These are phyloP conservation scores for Anthrax anthrax DNA, from an alignment of 2,888 invertebrate species.

Conservation along the genomic window DNA sequence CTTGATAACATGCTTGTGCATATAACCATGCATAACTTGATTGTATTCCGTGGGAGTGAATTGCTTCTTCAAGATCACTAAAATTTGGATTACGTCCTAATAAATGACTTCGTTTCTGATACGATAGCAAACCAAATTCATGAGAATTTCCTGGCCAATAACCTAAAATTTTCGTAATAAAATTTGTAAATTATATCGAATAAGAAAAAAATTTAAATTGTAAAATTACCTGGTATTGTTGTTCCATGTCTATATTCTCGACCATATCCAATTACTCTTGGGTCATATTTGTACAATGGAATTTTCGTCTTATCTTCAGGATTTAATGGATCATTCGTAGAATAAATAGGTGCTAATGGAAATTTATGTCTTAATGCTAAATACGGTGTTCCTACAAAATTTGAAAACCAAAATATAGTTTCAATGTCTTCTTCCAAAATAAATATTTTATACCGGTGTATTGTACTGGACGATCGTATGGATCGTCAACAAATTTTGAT, in stretches of 20 bases:
- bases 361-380: conserved; percentile 51
- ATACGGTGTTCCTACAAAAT: conserved; percentile 39
- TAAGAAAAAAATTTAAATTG: background rate
- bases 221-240: conserved; percentile 53
- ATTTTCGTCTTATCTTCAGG: conserved; percentile 32
- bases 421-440: background rate
- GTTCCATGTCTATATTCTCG: conserved; percentile 47
- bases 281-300: conserved; percentile 44
- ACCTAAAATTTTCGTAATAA: conserved; percentile 38
- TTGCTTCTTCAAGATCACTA: conserved; percentile 47
- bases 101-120: conserved; percentile 51
- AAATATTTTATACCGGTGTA: conserved; percentile 41
- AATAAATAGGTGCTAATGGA: conserved; percentile 53
- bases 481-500: conserved; percentile 38
- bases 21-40: conserved; percentile 68
- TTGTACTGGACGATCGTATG: conserved; percentile 51
- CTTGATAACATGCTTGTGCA: conserved; percentile 66
- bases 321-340: conserved; percentile 41
- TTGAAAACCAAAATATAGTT: conserved; percentile 11
- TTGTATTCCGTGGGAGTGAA: conserved; percentile 61
- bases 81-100: conserved; percentile 33
- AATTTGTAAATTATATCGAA: background rate
- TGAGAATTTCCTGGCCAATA: conserved; percentile 70
- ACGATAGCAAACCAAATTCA: conserved; percentile 66
- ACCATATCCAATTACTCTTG: conserved; percentile 45